These are phyloP conservation scores for Acanthococcus lagerstroemiae DNA, from an alignment of 2,888 invertebrate genomes.

Conservation along the genomic window DNA sequence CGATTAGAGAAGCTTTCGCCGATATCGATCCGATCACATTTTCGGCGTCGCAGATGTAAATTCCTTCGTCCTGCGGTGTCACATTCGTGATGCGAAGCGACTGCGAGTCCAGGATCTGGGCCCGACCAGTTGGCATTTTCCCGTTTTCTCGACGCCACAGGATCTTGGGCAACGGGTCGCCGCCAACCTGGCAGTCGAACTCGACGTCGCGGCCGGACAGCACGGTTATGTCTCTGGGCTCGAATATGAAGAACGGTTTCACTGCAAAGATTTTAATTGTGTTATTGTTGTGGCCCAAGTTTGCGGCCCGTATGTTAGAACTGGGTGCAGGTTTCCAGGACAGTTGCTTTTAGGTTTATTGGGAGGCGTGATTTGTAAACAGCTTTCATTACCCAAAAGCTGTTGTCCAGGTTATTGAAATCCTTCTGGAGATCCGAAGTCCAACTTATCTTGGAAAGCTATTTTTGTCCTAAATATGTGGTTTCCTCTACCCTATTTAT, in stretches of 20 bases:
- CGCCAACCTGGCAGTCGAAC: conserved; percentile 80
- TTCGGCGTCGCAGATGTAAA: conserved; percentile 81
- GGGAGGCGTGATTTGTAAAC: too few relatives aligned
- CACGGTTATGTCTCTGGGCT: conserved; percentile 76
- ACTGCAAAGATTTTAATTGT: too few relatives aligned
- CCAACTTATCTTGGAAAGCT: too few relatives aligned
- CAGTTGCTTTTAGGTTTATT: too few relatives aligned
- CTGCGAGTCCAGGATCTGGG: conserved; percentile 61
- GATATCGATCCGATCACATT: conserved; percentile 79
- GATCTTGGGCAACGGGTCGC: conserved; percentile 81
- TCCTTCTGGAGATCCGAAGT: too few relatives aligned
- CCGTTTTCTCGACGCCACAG: conserved; percentile 82
- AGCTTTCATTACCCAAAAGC: too few relatives aligned
- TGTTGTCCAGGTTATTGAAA: too few relatives aligned
- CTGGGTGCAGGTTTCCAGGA: too few relatives aligned
- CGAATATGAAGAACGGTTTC: conserved; percentile 79
- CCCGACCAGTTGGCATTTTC: conserved; percentile 70
- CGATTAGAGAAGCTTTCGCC: conserved; percentile 73
- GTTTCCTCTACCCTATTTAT: too few relatives aligned
- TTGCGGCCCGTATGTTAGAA: too few relatives aligned
- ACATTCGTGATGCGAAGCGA: conserved; percentile 75
- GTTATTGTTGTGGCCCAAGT: too few relatives aligned
- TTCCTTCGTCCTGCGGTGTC: conserved; percentile 71
- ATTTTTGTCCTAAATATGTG: too few relatives aligned
- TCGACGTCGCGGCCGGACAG: conserved; percentile 73